Base-by-base conservation (phyloP, 2,113 vertebrate genomes). In the Brienomyrus brachyistius region DNA sequence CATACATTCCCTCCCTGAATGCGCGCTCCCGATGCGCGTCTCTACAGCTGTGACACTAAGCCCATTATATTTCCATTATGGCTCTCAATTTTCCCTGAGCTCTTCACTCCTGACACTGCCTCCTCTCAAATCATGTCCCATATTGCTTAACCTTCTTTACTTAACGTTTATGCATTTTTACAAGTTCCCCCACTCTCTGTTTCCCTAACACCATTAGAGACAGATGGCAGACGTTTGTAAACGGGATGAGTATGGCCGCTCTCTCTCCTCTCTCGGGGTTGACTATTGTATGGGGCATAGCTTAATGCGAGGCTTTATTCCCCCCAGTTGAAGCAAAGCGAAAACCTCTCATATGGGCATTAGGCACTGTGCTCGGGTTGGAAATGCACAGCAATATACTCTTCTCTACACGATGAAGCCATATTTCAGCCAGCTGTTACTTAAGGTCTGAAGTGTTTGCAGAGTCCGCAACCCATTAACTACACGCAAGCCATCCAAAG, bases 51-150 rank as follows among this genome's bases (percentile, higher is more conserved):
- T 96, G 94, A 95, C 95, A 95, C 95, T 96, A 95, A 96, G 95
- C 95, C 94, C 95, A 95, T 96, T 96, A 96, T 93, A 92, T 93
- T 95, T 96, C 95, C 95, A 95, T 96, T 95, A 96, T 95, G 94
- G 93, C 93, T 93, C 93, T 95, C 94, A 94, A 94, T 94, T 95
- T 95, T 93, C 93, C 93, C 94, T 94, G 93, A 93, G 95, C 94
- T 93, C 92, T 94, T 95, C 93, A 91, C 94, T 94, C 94, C 90
- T 95, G 95, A 95, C 95, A 95, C 94, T 91, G 93, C 91, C 93
- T 93, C 92, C 91, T 93, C 90, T 92, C 93, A 93, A 94, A 90
- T 90, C 87, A 70, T 52, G 88, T 74, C 88, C 89, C 85, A 91
- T 91, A 89, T 90, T 88, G 88, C 91, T 91, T 89, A 74, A 70